phyloP scores from a whole-genome alignment of 2,888 invertebrate species.

The Orthosia gracilis region DNA sequence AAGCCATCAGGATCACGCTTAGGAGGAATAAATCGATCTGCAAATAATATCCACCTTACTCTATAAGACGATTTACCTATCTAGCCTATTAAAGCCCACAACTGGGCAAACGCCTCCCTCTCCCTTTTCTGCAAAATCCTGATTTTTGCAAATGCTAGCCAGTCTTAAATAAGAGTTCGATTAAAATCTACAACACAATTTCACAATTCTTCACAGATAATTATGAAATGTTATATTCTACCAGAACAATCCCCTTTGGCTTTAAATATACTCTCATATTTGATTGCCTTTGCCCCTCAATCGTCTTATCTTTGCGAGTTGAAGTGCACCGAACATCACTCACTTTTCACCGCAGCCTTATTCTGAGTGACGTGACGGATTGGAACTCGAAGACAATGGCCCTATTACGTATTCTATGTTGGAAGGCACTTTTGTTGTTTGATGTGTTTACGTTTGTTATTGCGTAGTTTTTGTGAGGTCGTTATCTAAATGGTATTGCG shows the following conservation, averaged over 20 bases:
- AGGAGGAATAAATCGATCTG: no score
- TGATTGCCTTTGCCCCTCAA: constrained; percentile 54
- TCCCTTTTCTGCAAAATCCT: no score
- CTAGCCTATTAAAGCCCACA: no score
- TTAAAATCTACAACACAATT: neutral
- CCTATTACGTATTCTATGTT: constrained; percentile 52
- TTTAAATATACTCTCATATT: constrained; percentile 40
- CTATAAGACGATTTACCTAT: no score
- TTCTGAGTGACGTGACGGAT: constrained; percentile 64
- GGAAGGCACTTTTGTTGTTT: constrained; percentile 25
- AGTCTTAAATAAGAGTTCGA: neutral
- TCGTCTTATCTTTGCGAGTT: constrained; percentile 49
- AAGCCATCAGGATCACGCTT: neutral
- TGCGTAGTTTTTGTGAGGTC: constrained; percentile 16
- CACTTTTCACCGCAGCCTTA: constrained; percentile 58
- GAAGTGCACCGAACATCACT: constrained; percentile 59
- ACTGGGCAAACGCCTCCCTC: no score
- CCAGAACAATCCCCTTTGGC: constrained; percentile 37
- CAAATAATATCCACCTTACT: no score
- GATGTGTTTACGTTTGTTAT: constrained; percentile 20
- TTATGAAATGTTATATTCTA: constrained; percentile 4
- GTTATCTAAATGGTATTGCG: constrained; percentile 34
- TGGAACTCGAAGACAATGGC: constrained; percentile 49
- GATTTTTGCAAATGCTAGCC: no score
- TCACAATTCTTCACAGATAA: no score